Evolutionary conservation across 2,888 invertebrate genomes (phyloP).

Genomic region (Bellardia pandia): DNA sequence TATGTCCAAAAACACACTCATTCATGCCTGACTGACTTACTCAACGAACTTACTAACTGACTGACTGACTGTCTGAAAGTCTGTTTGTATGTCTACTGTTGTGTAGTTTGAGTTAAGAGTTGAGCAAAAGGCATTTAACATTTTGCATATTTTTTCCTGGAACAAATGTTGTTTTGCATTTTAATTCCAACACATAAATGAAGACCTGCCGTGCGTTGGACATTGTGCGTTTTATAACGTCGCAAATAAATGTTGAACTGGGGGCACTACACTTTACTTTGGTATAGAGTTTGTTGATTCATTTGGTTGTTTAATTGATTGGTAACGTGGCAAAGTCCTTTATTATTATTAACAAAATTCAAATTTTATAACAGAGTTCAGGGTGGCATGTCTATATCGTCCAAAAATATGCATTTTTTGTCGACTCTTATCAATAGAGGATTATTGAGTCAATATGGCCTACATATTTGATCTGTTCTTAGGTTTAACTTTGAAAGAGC

Average conservation of each 20-base stretch:
- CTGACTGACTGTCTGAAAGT: constrained; percentile 13
- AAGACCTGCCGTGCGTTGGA: constrained; percentile 74
- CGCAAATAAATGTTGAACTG: constrained; percentile 60
- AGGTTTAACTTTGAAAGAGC: too few relatives aligned
- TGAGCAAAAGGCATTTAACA: constrained; percentile 63
- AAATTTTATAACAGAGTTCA: too few relatives aligned
- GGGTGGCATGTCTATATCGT: too few relatives aligned
- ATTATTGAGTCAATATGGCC: too few relatives aligned
- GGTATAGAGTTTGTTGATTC: background rate
- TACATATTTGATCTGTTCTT: too few relatives aligned
- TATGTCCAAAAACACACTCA: constrained; percentile 45
- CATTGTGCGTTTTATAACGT: constrained; percentile 71
- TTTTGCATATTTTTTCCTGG: constrained; percentile 78
- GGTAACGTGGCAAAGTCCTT: background rate
- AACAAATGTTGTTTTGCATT: constrained; percentile 80
- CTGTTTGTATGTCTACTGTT: constrained; percentile 25
- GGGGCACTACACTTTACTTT: constrained; percentile 54
- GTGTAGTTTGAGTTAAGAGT: constrained; percentile 46
- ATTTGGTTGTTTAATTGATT: constrained; percentile 1
- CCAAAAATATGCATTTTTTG: too few relatives aligned
- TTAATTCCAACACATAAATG: constrained; percentile 78
- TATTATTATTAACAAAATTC: too few relatives aligned
- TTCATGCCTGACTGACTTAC: constrained; percentile 46
- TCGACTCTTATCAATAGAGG: too few relatives aligned
- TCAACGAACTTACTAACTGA: background rate